phyloP scores from a whole-genome alignment of 2,113 vertebrate species.

The Leucopternis melanops region DNA sequence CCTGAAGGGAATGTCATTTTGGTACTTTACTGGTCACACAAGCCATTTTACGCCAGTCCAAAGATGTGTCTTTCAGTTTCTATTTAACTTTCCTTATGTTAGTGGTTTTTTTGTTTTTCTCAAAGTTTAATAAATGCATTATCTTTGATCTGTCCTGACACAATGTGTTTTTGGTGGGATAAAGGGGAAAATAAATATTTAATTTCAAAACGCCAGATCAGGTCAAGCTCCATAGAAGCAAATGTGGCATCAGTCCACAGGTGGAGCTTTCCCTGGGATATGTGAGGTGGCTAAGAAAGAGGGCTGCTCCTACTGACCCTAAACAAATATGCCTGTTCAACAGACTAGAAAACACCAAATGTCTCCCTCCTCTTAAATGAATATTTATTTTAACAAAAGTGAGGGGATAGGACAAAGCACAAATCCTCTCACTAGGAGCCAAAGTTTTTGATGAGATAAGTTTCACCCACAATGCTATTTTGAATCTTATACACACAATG shows the following conservation, averaged over 20 bases:
- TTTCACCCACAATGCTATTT: background rate
- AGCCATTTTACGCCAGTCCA: too few species aligned
- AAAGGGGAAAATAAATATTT: background rate
- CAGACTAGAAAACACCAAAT: background rate
- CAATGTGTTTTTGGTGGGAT: background rate
- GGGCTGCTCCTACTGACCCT: background rate
- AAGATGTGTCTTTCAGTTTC: too few species aligned
- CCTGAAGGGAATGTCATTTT: conserved; percentile 84
- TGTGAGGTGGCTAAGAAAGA: background rate
- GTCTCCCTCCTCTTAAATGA: background rate
- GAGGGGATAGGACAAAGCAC: background rate
- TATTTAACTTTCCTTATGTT: conserved; percentile 79
- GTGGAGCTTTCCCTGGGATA: background rate
- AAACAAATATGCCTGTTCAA: background rate
- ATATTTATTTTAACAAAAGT: background rate
- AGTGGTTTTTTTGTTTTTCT: conserved; percentile 75
- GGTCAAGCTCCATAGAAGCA: background rate
- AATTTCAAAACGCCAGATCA: background rate
- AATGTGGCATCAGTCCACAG: background rate
- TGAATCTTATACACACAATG: background rate
- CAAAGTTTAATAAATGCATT: conserved; percentile 83
- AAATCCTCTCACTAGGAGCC: background rate
- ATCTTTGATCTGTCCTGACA: conserved; percentile 67
- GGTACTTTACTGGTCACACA: conserved; percentile 81
- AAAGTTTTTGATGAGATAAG: background rate